These are phyloP conservation scores for Actenoides lindsayi DNA, from an alignment of 2,113 vertebrate species.

Conservation along the genomic window DNA sequence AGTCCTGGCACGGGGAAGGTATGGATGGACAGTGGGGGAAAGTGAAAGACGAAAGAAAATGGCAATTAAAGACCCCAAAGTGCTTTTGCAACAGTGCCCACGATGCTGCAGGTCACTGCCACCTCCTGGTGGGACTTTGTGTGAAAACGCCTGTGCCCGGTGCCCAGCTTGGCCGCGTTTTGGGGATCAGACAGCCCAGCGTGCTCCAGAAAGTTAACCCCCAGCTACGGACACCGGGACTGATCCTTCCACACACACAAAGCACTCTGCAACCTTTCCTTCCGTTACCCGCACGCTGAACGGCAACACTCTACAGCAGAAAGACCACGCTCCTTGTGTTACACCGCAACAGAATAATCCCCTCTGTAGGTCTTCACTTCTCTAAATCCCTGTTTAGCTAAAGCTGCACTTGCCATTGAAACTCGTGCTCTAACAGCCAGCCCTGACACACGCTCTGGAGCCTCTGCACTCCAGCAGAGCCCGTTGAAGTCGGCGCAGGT, in stretches of 20 bases:
- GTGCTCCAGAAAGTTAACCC: background rate
- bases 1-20: rapidly evolving
- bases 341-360: background rate
- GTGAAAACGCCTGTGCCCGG: background rate
- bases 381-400: background rate
- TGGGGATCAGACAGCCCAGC: background rate
- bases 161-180: background rate
- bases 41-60: rapidly evolving
- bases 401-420: background rate
- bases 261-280: background rate
- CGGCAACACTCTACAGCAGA: rapidly evolving
- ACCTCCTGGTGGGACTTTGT: background rate
- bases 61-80: background rate
- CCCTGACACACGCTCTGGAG: background rate
- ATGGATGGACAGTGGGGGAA: rapidly evolving
- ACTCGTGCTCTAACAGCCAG: background rate
- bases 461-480: background rate
- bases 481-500: rapidly evolving
- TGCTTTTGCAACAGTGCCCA: background rate
- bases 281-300: rapidly evolving
- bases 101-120: rapidly evolving
- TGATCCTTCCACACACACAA: background rate
- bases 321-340: background rate
- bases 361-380: background rate
- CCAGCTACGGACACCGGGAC: background rate